These are phyloP conservation scores for Sycon ciliatum DNA, from an alignment of 37 sponge, comb jelly and placozoan species.

Conservation along the genomic window DNA sequence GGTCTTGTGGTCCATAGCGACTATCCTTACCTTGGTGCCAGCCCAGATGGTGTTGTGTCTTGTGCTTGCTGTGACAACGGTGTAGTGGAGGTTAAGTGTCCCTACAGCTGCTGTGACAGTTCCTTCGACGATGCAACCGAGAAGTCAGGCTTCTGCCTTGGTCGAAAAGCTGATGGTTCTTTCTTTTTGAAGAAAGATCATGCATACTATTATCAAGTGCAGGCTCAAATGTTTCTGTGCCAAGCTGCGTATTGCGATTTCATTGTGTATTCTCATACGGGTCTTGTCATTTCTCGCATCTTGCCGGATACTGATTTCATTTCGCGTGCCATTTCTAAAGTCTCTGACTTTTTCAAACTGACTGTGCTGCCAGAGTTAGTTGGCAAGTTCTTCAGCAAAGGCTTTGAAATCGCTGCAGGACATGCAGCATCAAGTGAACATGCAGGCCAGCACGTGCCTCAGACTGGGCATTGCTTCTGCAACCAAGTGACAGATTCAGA, in stretches of 20 bases:
- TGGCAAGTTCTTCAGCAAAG: slow-evolving; percentile 36
- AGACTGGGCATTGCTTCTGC: slow-evolving; percentile 34
- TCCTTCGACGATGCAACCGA: slow-evolving; percentile 19
- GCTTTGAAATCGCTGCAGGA: background rate
- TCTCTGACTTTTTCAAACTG: slow-evolving; percentile 17
- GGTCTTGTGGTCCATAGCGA: slow-evolving; percentile 29
- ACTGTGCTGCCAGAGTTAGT: slow-evolving; percentile 34
- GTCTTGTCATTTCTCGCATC: slow-evolving; percentile 32
- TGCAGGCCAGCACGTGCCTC: too few relatives aligned
- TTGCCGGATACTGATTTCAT: slow-evolving; percentile 19
- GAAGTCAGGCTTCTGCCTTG: slow-evolving; percentile 19
- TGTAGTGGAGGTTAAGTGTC: slow-evolving; percentile 43
- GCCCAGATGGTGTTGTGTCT: slow-evolving; percentile 48
- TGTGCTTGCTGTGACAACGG: slow-evolving; percentile 53
- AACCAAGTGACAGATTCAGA: slow-evolving; percentile 8
- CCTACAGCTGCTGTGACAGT: slow-evolving; percentile 25
- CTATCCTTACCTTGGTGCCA: slow-evolving; percentile 49
- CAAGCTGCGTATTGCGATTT: slow-evolving; percentile 44
- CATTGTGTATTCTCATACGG: slow-evolving; percentile 22
- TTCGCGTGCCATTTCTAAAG: background rate
- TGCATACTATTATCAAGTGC: slow-evolving; percentile 61
- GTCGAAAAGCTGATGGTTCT: background rate
- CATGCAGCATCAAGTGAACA: background rate
- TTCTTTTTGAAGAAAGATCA: slow-evolving; percentile 24
- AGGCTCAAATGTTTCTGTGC: slow-evolving; percentile 38